A percentile compares a stretch with the other conserved stretches of the same genome.
phyloP scores from a whole-genome alignment of 1,140 invertebrate genomes.

The Sycophila sp. region DNA sequence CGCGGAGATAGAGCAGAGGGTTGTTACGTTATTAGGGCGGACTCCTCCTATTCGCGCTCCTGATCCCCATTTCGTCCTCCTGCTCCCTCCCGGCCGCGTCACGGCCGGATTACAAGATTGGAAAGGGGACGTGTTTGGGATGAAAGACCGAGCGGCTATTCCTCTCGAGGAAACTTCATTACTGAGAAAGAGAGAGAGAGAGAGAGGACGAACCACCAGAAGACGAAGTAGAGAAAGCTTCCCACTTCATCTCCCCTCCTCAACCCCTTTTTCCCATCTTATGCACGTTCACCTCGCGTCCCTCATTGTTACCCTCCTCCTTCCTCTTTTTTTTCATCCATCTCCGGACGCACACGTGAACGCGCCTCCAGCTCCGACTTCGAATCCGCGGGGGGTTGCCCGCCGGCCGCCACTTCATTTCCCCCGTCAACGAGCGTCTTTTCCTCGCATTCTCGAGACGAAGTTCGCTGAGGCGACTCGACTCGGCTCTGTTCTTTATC shows the following conservation, averaged over 20 bases:
- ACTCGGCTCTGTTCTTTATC: conserved; percentile 1
- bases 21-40: conserved; percentile 13
- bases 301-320: neutral
- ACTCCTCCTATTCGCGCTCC: neutral
- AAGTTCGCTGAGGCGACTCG: no score
- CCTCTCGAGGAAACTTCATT: conserved; percentile 31
- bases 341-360: neutral
- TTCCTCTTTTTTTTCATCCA: neutral
- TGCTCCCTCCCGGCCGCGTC: neutral
- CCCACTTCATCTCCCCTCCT: neutral
- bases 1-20: neutral
- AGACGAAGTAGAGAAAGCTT: neutral
- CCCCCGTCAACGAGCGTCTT: neutral
- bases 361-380: no score
- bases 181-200: neutral
- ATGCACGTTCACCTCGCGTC: neutral
- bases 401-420: neutral
- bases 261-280: neutral
- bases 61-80: neutral
- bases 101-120: conserved; percentile 31
- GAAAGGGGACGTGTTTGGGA: conserved; percentile 32
- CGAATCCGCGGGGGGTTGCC: no score
- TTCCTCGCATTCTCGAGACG: neutral
- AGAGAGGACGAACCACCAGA: no score
- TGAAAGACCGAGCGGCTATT: conserved; percentile 24